Percentiles rank a stretch among this genome's conserved stretches.
Evolutionary conservation across 2,113 vertebrate genomes (phyloP).

Genomic region (Melanerpes aurifrons): DNA sequence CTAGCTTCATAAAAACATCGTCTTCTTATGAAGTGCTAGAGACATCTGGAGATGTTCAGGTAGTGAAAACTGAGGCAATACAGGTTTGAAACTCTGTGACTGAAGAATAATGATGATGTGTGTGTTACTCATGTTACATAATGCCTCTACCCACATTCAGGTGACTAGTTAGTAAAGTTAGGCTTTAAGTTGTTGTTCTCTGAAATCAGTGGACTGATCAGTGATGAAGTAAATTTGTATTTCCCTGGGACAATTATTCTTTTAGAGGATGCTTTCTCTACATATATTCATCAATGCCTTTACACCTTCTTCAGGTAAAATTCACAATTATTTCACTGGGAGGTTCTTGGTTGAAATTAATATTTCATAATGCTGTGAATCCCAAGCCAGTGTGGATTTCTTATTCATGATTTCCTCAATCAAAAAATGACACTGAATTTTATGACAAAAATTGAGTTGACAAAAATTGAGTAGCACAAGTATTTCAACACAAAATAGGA

Average conservation of each 20-base stretch:
- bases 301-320: not conserved
- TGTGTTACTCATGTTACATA: not conserved
- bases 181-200: not conserved
- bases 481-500: not conserved
- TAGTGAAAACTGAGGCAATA: not conserved
- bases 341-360: not conserved
- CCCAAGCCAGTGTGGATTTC: not conserved
- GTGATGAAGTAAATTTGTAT: not conserved
- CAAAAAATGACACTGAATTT: not conserved
- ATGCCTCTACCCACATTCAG: not conserved
- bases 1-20: not conserved
- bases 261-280: not conserved
- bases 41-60: not conserved
- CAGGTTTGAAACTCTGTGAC: not conserved
- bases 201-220: not conserved
- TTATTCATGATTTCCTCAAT: not conserved
- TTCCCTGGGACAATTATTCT: not conserved
- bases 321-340: not conserved
- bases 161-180: not conserved
- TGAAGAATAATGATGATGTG: not conserved
- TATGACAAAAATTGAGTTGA: not conserved
- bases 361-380: not conserved
- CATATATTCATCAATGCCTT: not conserved
- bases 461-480: not conserved
- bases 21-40: not conserved